Conservation (phyloP, 2,888 invertebrate species). For the Celastrina argiolus region DNA sequence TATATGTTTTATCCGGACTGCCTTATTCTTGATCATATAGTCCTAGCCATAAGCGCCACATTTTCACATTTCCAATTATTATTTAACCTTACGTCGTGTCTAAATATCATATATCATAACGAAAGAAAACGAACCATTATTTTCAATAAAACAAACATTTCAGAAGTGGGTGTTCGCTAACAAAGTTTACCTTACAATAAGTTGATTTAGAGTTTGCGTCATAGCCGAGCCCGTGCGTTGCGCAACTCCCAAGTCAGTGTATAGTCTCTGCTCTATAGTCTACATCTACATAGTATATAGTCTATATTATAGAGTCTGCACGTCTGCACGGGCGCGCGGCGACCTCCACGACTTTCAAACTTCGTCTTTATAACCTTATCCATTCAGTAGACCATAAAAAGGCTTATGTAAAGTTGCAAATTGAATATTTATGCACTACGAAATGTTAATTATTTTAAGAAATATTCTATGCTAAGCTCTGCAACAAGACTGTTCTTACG, state of each 20-base stretch:
- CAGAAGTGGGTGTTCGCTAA: neutral
- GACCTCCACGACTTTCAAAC: constrained; percentile 31
- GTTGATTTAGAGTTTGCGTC: constrained; percentile 17
- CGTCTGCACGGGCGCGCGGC: constrained; percentile 24
- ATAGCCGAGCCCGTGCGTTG: neutral
- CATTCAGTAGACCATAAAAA: constrained; percentile 19
- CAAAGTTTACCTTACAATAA: constrained; percentile 8
- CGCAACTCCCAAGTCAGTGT: constrained; percentile 26
- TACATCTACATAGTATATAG: too few relatives aligned
- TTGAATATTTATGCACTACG: constrained; percentile 17
- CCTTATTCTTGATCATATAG: too few relatives aligned
- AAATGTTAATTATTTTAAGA: constrained; percentile 12
- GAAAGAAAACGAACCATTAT: neutral
- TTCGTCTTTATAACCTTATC: constrained; percentile 27
- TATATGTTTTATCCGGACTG: too few relatives aligned
- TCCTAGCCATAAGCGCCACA: too few relatives aligned
- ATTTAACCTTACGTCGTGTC: neutral
- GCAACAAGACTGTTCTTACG: neutral
- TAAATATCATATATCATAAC: neutral
- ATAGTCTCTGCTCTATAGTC: constrained; percentile 20
- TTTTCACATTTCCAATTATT: too few relatives aligned
- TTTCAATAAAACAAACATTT: neutral
- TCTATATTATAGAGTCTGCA: constrained; percentile 16
- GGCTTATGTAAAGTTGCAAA: constrained; percentile 3
- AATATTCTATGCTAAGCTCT: neutral